Evolutionary conservation across 1,140 invertebrate species (phyloP), one percentile per base, ranked within the genome.

Genomic region (Pseudomyrmex pallidus): DNA sequence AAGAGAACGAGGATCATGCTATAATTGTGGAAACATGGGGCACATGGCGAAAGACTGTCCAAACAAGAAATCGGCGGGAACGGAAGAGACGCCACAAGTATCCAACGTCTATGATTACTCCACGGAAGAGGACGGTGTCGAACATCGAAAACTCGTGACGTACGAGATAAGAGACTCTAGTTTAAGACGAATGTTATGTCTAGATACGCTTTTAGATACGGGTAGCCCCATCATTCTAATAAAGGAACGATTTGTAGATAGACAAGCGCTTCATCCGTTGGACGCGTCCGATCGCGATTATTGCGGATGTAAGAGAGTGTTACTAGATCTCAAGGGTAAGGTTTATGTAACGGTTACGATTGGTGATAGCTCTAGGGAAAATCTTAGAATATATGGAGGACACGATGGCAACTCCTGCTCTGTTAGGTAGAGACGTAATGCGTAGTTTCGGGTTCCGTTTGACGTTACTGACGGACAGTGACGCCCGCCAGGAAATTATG

Each of bases 1-100:
- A 2, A n/a, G 83, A n/a, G 67, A 82, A 8, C 62, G 52, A 50
- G 83, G 76, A 9, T 17, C 50, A 2, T 85, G 83, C 1, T 80
- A 73, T 4, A 57, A 9, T 0, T 85, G 76, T 17, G 68, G 62
- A 10, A 22, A n/a, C 5, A 5, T 20, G 0, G 77, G 66, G 10
- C 77, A 85, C 13, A 0, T 48, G 7, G 54, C 52, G 56, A n/a
- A 13, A 1, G 2, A 7, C 9, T 85, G 70, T 54, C 61, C 77
- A 3, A 20, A 5, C 3, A 48, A 20, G 44, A 3, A 66, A 12
- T 0, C 62, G 35, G 35, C 8, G 62, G 25, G 9, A 10, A 13
- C 15, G 1, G 15, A 64, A 1, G 15, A 17, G 8, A 3, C 50
- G 50, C 3, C 62, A 0, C 35, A 44, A 44, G 15, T 64, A 9